Base-by-base conservation (phyloP, 2,797 vertebrate genomes). In the Paedocypris micromegethes region DNA sequence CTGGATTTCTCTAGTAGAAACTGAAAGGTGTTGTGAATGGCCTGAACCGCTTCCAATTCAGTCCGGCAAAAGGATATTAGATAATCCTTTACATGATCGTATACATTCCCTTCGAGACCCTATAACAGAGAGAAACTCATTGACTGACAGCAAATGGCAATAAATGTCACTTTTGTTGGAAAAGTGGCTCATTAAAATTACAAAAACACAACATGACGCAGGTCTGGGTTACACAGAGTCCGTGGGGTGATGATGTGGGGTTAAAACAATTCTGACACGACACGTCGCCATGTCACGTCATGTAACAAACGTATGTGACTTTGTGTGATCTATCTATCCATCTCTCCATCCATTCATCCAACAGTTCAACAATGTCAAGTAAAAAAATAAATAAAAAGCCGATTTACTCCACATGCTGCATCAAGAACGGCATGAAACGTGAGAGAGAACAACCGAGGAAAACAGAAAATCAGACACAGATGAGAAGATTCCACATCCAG, bases 1-100 rank as follows among this genome's bases (percentile, higher is more conserved):
- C 89, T 94, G 79, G 94, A 96, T 81, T 93, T 95, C 84, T 98
- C 96, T 86, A 98, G 86, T 75, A 98, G 86, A 81, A 95, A 97
- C 80, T 97, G 94, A 89, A 94, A 98, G n/a, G 95, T 96, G 85
- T 89, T 96, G 78, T 98, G 94, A 72, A 94, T 87, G 70, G 93
- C 91, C 84, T 97, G 94, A 71, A 93, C 96, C 3, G 91, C 89
- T 82, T 98, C 95, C 70, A 98, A 89, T 70, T 98, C 96, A 8
- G 94, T 96, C 64, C 90, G 91, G 87, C 92, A 97, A 85, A 97
- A 91, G 48, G 93, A 89, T 81, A 97, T 91, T 84, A 98, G 90
- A 86, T 98, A 98, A 84, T 97, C 95, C 84, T 98, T 98, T 50
- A 96, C 91, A 50, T 98, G 95, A 77, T 97, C 94, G 37, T 93